Conservation (phyloP, 2,888 invertebrate species). For the Hydraecia micacea region DNA sequence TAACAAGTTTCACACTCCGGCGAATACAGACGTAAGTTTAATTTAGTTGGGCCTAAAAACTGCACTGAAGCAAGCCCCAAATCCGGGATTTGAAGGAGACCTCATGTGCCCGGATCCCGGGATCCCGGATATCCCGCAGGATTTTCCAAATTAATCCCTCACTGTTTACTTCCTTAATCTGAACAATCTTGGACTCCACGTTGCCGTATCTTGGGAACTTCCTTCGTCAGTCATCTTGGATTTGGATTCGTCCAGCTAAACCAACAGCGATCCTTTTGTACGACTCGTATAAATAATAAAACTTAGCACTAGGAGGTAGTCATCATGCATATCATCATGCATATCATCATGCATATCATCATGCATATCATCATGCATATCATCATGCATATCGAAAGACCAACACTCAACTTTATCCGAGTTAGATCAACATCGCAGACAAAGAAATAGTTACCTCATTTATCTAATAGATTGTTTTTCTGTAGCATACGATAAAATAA, state of each 20-base stretch:
- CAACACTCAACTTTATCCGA: background rate
- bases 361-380: too few relatives aligned
- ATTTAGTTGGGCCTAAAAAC: conserved; percentile 61
- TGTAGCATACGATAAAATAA: too few relatives aligned
- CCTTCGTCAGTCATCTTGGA: conserved; percentile 14
- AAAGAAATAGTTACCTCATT: too few relatives aligned
- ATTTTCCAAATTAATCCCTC: conserved; percentile 57
- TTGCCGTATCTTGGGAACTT: conserved; percentile 29
- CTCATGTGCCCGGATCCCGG: conserved; percentile 40
- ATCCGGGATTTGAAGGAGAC: conserved; percentile 58
- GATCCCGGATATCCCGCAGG: conserved; percentile 36
- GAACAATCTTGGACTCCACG: conserved; percentile 41
- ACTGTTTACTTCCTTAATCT: conserved; percentile 62
- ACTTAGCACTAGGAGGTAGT: background rate
- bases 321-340: too few relatives aligned
- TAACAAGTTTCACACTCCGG: conserved; percentile 31
- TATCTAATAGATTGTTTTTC: too few relatives aligned
- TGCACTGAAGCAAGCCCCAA: conserved; percentile 40
- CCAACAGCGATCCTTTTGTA: background rate
- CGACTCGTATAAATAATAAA: background rate
- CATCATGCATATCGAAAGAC: background rate
- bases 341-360: too few relatives aligned
- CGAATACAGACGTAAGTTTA: conserved; percentile 55
- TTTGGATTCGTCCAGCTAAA: background rate
- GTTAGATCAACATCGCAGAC: background rate